Percentiles rank a stretch among this genome's conserved stretches.
Evolutionary conservation across 92 coral and sea anemone species (phyloP).

Genomic region (Phymanthus crucifer): DNA sequence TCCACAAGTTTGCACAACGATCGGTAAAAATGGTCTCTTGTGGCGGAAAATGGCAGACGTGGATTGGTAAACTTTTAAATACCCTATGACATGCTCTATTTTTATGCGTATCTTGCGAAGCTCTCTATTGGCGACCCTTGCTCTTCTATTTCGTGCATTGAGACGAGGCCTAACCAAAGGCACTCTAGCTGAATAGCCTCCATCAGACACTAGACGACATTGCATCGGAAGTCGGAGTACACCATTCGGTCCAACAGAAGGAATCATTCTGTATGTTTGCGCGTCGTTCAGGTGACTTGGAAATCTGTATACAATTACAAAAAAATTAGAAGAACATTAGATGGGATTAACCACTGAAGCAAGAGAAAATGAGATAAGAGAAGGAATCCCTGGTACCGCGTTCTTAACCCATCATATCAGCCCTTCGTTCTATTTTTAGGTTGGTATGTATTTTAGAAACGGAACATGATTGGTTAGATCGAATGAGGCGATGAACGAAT

Average conservation of each 20-base stretch:
- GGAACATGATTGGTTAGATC: too few relatives aligned
- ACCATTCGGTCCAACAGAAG: not conserved
- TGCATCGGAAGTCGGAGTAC: not conserved
- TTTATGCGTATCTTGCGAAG: not conserved
- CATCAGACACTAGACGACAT: not conserved
- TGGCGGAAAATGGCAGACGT: not conserved
- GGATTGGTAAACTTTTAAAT: not conserved
- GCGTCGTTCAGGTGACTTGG: constrained; percentile 11
- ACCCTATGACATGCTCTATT: not conserved
- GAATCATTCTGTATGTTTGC: not conserved
- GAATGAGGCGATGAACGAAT: too few relatives aligned
- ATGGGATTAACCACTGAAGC: too few relatives aligned
- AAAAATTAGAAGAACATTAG: too few relatives aligned
- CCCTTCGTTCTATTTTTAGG: too few relatives aligned
- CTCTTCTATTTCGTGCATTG: not conserved
- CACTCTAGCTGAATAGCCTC: constrained; percentile 9
- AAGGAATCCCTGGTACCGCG: too few relatives aligned
- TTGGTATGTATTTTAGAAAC: too few relatives aligned
- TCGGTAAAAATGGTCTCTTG: constrained; percentile 6
- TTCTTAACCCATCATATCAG: too few relatives aligned
- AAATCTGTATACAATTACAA: not conserved
- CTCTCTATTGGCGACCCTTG: constrained; percentile 1
- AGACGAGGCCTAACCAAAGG: not conserved
- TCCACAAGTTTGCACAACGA: constrained; percentile 7
- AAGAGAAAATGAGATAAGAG: not conserved